Base-by-base conservation (phyloP, 2,888 invertebrate genomes). In the Drosophila falleni region DNA sequence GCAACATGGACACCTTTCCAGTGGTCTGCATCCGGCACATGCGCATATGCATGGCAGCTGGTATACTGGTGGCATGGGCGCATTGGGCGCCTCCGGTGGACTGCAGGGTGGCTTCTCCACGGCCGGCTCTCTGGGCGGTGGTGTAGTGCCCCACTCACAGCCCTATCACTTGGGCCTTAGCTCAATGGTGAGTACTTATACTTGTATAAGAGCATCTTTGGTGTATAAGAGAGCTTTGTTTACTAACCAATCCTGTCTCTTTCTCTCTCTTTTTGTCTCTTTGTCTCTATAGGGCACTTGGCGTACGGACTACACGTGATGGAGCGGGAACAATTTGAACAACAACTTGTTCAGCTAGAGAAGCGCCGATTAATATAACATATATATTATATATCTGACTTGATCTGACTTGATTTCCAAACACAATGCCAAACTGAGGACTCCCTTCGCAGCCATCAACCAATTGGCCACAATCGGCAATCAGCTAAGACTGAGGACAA, bases 221-320 rank as follows among this genome's bases (percentile, higher is more conserved):
- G 19, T 19, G 31, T 44, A 44, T 56, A 56, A 44, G 44, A 56
- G 55, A 41, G 37, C 9, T n/a, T 19, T 56, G 49, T 62, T 71
- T 71, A 74, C 65, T 78, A 68, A 76, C 54, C n/a, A 56, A 67
- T 23, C 33, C 61, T 31, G 39, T 31, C 46, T 59, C 41, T 63
- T 44, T 76, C 73, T 41, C 41, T 65, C 39, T 37, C 60, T 71
- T 31, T 87, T 1, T 44, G 54, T 16, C 41, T 61, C 44, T 61
- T 39, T 72, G 68, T 33, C 15, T 47, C 86, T 51, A 91, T 92
- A 97, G 97, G 96, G 96, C 93, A 96, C 97, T 91, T 97, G 97
- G 97, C 95, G 97, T 94, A 96, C 97, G 91, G 97, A 97, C 93
- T 97, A 97, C 94, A 97, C 97, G 96, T 97, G 97, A 97, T 97